phyloP scores from a whole-genome alignment of 2,888 invertebrate species.

The Agriotes lineatus region DNA sequence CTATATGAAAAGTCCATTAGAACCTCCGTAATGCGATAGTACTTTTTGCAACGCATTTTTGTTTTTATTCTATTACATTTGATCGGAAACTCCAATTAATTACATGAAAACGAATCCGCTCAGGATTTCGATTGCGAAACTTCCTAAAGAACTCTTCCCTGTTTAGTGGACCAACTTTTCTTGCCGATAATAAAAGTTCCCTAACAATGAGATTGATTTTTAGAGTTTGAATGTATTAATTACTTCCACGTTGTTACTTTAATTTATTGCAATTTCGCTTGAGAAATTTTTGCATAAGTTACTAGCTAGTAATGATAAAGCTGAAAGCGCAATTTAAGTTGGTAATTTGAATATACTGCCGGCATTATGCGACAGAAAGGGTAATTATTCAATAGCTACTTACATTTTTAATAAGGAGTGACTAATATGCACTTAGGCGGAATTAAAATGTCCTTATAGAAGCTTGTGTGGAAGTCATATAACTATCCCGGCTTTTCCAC shows the following conservation, averaged over 20 bases:
- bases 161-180: constrained; percentile 33
- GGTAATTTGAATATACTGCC: background rate
- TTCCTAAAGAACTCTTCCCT: constrained; percentile 29
- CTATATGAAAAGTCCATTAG: constrained; percentile 32
- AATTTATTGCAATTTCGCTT: constrained; percentile 18
- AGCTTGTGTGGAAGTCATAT: background rate
- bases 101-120: constrained; percentile 43
- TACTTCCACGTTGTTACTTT: constrained; percentile 27
- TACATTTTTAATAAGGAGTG: background rate
- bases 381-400: background rate
- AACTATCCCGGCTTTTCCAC: background rate
- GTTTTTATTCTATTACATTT: constrained; percentile 39
- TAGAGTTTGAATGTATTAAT: constrained; percentile 36
- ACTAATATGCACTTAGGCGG: background rate
- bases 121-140: constrained; percentile 31
- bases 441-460: background rate
- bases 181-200: constrained; percentile 41
- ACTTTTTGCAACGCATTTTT: constrained; percentile 24
- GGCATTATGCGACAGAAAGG: background rate
- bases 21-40: constrained; percentile 21
- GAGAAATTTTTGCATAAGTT: constrained; percentile 7
- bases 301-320: background rate
- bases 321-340: background rate
- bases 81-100: constrained; percentile 42
- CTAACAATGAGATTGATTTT: constrained; percentile 41